Conservation (phyloP, 2,113 vertebrate species). For the Marmota flaviventris region DNA sequence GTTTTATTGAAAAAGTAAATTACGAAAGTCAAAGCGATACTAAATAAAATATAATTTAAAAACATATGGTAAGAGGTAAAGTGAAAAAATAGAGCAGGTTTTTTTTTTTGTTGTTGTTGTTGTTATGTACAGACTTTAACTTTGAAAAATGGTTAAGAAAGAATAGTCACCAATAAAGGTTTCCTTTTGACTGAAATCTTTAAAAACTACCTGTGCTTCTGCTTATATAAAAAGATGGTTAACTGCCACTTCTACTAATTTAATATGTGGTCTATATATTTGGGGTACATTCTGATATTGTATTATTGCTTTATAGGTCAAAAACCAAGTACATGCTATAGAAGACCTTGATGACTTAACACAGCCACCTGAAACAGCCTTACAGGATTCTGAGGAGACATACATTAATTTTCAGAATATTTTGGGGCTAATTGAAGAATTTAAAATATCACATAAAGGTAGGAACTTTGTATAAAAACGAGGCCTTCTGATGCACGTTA, state of each 20-base stretch:
- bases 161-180: not conserved
- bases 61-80: not conserved
- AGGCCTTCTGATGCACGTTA: not conserved
- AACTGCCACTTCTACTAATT: not conserved
- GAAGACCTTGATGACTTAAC: constrained; percentile 92
- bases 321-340: constrained; percentile 74
- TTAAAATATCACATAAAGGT: constrained; percentile 89
- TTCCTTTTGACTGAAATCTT: constrained; percentile 40
- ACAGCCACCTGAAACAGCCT: constrained; percentile 91
- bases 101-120: not conserved
- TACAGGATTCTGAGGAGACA: constrained; percentile 89
- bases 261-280: constrained; percentile 8
- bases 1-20: not conserved
- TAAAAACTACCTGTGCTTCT: constrained; percentile 3
- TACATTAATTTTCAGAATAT: constrained; percentile 87
- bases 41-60: not conserved
- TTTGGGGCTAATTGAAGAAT: constrained; percentile 90
- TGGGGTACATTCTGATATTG: not conserved
- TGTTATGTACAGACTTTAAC: constrained; percentile 11
- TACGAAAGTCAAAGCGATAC: not conserved
- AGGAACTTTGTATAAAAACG: not conserved
- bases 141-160: constrained; percentile 14
- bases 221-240: not conserved
- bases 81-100: not conserved
- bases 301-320: constrained; percentile 52